Base-by-base conservation (phyloP, 2,113 vertebrate genomes). In the Balaenoptera acutorostrata region DNA sequence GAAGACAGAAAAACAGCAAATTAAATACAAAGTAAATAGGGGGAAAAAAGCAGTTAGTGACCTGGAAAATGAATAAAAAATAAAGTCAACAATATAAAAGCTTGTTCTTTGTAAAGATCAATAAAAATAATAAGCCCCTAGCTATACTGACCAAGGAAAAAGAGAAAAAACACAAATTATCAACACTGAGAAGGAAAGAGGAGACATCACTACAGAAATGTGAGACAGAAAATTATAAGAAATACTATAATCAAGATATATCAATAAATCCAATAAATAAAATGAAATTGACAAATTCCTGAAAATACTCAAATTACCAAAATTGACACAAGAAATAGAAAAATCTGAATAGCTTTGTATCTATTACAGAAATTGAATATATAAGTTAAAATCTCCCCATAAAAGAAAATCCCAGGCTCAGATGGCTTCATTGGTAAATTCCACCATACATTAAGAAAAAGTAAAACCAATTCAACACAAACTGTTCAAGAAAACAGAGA, bases 231-330 rank as follows among this genome's bases (percentile, higher is more conserved):
- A 74, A 44, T 33, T 33, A 6, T 44, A 81, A 94, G 39, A 52
- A 82, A 84, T 84, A 46, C 10, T 46, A 61, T 57, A 31, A 71
- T 61, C 33, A 80, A 88, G 64, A 84, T 59, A 92, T 8, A 46
- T 61, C 31, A 68, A 61, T 64, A 55, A 88, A 64, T 88, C 49
- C 31, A 68, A 61, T 64, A 64, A 88, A 63, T 81, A 81, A 86
- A 92, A 31, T n/a, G 55, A 88, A 81, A 84, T n/a, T 52, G n/a
- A 86, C 41, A 86, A 80, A 86, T 55, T 71, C 44, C 31, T 85
- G 55, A 89, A 90, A 86, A 71, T 85, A 81, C 27, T 93, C 36
- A 85, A 93, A 69, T 93, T 36, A 93, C 29, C 52, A 69, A 90
- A 93, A 96, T 8, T 52, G 49, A 44, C 44, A 87, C 5, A 84